Conservation (phyloP, 2,113 vertebrate species). For the Cryptotis parvus region DNA sequence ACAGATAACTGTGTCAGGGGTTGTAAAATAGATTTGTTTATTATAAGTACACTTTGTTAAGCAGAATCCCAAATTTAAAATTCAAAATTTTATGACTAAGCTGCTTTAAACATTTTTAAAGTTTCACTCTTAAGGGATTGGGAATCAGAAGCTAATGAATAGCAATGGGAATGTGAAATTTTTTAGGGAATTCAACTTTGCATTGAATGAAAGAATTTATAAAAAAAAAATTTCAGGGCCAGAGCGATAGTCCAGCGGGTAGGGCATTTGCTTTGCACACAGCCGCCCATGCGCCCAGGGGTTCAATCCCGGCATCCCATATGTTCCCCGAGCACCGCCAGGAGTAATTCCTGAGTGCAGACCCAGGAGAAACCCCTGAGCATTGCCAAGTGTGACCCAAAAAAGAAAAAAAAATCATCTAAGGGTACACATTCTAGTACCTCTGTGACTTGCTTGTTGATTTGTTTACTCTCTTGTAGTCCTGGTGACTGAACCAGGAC, state of each 20-base stretch:
- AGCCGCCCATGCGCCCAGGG: too few species aligned
- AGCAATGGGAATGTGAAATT: slow-evolving; percentile 7
- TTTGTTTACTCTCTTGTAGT: too few species aligned
- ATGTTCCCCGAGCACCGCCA: too few species aligned
- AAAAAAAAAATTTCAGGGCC: too few species aligned
- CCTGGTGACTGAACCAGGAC: too few species aligned
- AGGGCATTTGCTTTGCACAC: too few species aligned
- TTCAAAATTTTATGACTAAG: background rate
- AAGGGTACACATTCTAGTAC: slow-evolving; percentile 3
- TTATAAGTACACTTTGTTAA: background rate
- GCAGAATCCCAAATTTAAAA: background rate
- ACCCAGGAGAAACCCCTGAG: too few species aligned
- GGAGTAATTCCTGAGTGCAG: too few species aligned
- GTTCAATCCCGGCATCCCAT: too few species aligned
- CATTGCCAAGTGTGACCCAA: too few species aligned
- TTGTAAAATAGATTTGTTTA: background rate
- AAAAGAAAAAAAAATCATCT: too few species aligned
- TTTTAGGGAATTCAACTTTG: background rate
- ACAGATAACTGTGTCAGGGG: background rate
- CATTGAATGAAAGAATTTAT: background rate
- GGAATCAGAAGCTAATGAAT: background rate
- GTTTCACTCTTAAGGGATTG: background rate
- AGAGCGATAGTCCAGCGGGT: too few species aligned
- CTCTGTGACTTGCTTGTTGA: background rate
- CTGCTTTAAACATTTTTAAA: background rate